phyloP scores from a whole-genome alignment of 1,140 invertebrate genomes.

The Rhysida immarginata region DNA sequence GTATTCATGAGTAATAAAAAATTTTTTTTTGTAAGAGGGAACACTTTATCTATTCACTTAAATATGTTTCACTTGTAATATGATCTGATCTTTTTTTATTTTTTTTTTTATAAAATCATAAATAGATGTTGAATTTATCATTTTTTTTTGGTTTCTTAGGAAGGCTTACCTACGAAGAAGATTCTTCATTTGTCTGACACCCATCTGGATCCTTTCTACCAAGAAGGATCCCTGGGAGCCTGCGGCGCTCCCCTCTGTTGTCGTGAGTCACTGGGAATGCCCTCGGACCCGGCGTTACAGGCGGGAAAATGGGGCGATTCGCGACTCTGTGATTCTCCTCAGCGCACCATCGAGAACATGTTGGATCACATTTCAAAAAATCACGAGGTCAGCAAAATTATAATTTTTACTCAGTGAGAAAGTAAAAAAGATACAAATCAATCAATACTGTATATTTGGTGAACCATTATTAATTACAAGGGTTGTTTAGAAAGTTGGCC shows the following conservation, averaged over 20 bases:
- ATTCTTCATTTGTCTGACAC: conserved; percentile 63
- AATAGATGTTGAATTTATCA: neutral
- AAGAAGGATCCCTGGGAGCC: conserved; percentile 41
- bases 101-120: too few species aligned
- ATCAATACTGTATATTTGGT: too few species aligned
- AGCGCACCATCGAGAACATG: conserved; percentile 43
- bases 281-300: conserved; percentile 18
- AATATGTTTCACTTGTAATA: too few species aligned
- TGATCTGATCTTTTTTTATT: too few species aligned
- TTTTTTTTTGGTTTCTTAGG: neutral
- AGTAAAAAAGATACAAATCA: too few species aligned
- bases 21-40: too few species aligned
- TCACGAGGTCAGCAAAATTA: conserved; percentile 20
- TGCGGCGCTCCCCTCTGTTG: conserved; percentile 67
- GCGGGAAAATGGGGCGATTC: conserved; percentile 68
- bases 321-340: conserved; percentile 51
- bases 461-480: too few species aligned
- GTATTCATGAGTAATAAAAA: too few species aligned
- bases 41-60: too few species aligned
- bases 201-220: conserved; percentile 61
- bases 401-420: too few species aligned
- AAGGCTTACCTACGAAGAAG: neutral
- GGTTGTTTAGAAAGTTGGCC: too few species aligned
- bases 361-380: conserved; percentile 27
- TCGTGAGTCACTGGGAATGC: conserved; percentile 37